Base-by-base conservation (phyloP, 2,888 invertebrate species). In the Aromia moschata region DNA sequence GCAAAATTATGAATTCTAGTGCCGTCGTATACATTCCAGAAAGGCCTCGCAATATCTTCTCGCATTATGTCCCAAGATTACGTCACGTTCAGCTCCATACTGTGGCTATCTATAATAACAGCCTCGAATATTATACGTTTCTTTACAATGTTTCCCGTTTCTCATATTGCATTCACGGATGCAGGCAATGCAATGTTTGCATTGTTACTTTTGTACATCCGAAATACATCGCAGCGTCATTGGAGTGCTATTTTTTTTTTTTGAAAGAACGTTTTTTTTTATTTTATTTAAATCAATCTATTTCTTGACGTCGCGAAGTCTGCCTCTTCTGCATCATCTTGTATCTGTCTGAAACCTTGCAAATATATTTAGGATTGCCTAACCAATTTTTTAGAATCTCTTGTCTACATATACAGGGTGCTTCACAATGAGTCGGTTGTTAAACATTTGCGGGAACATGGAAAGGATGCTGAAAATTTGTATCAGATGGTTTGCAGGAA, bases 61-160 rank as follows among this genome's bases (percentile, higher is more conserved):
- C 11, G 36, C 46, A 36, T 36, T 36, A 46, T 36, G 18, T n/a
- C 11, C 36, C 36, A 46, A 46, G 15, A 46, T 46, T 46, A 33
- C 36, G 33, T 16, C 46, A 36, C 46, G 33, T 18, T 12, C 18
- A 2, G 5, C 18, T 10, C n/a, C 43, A 18, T 25, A 2, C 43
- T 43, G 20, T 43, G 43, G 43, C 18, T 43, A 43, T 43, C 18
- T 43, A 18, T 43, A 43, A 43, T 10, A 43, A 25, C 25, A 7
- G 25, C 25, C 7, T 25, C 25, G 25, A 25, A 25, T 25, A 25
- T 25, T 25, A 25, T 25, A 9, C 43, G 20, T 43, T 43, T 43
- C 43, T 7, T 25, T 25, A 7, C 7, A 25, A 7, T 25, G 25
- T 7, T 25, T 25, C 4, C 25, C 25, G 38, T 7, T 25, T 25